Conservation (phyloP, 2,797 vertebrate genomes). For the Threskiornis aethiopicus region DNA sequence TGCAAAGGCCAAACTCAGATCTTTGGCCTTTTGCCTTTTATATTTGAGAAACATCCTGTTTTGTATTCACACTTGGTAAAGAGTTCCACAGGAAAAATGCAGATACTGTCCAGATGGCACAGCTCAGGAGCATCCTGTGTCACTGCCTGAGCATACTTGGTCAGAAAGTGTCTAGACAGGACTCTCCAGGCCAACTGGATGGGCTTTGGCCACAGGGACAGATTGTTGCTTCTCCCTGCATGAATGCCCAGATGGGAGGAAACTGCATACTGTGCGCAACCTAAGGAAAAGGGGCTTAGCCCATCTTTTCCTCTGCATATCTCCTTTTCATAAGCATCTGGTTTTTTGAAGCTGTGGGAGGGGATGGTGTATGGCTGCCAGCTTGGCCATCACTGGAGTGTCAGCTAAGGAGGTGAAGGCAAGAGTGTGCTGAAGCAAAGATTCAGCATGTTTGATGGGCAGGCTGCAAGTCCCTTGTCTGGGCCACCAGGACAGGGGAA, state of each 20-base stretch:
- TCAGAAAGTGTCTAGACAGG: background rate
- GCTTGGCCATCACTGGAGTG: background rate
- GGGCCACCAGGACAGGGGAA: background rate
- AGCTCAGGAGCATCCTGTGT: background rate
- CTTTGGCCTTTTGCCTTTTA: background rate
- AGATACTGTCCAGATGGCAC: background rate
- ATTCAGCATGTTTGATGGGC: background rate
- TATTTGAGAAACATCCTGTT: background rate
- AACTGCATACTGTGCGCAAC: background rate
- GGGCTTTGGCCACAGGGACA: background rate
- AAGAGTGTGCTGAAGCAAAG: background rate
- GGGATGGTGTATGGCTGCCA: background rate
- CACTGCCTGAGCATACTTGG: background rate
- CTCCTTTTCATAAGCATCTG: background rate
- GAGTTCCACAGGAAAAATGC: background rate
- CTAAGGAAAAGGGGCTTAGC: background rate
- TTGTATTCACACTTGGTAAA: background rate
- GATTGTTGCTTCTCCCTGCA: background rate
- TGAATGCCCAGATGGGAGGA: background rate
- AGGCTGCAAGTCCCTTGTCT: background rate
- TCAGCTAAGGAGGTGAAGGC: background rate
- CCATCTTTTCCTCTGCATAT: background rate
- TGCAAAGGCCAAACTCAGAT: background rate
- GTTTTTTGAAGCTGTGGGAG: background rate
- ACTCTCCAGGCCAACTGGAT: background rate